Base-by-base conservation (phyloP, 2,797 vertebrate genomes). In the Cyprinella venusta region DNA sequence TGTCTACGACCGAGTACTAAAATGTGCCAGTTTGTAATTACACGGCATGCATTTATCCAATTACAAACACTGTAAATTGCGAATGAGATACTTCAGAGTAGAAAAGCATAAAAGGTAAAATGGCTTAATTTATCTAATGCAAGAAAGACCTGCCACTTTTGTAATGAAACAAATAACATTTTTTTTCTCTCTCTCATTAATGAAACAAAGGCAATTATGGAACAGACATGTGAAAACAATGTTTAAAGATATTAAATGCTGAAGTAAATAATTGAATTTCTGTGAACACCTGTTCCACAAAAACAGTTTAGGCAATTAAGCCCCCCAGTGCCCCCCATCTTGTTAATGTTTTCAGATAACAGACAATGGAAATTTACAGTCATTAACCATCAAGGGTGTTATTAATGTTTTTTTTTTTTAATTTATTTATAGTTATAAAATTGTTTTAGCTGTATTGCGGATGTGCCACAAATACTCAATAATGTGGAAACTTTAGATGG, bases 341-440 rank as follows among this genome's bases (percentile, higher is more conserved):
- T 88, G 89, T 90, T 87, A 91, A 86, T 88, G 13, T 79, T 75
- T 91, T 87, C 76, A 81, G 75, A 84, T 79, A 33, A 56, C n/a
- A 85, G 76, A 86, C 61, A 68, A 89, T 87, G 80, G 80, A 87
- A 89, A 84, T 89, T 90, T 85, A 79, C 86, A 89, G 63, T 79
- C 88, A 79, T 83, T 82, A 84, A 81, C 10, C 83, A 89, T 84
- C 90, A 91, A 88, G 76, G 56, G 59, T 76, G 56, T 87, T 86
- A 88, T 89, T 88, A 87, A 80, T 61, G 61, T 24, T 79, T 90
- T 10, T 19, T 19, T 85, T 76, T 10, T 19, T 19, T 85, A 75
- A 59, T 90, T 69, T 83, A 89, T 90, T 88, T 86, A 7, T 5
- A n/a, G 12, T 52, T 74, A 4, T 13, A 52, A 13, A 74, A 54